phyloP scores from a whole-genome alignment of 2,797 vertebrate genomes.

The Callimico goeldii region DNA sequence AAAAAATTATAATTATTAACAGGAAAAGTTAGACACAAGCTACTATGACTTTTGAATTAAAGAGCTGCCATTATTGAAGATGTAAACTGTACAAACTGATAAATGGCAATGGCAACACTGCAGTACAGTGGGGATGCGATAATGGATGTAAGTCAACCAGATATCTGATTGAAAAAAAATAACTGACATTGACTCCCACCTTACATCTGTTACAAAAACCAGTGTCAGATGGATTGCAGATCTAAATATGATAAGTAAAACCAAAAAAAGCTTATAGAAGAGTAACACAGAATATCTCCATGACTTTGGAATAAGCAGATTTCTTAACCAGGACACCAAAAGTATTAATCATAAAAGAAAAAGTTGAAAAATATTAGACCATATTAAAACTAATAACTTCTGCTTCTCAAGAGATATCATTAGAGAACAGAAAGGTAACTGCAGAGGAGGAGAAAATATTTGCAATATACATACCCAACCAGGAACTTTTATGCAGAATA shows the following conservation, averaged over 20 bases:
- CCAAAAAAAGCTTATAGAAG: background rate
- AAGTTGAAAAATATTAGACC: background rate
- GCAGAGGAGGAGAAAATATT: background rate
- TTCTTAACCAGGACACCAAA: background rate
- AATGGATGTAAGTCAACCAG: background rate
- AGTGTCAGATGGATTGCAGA: background rate
- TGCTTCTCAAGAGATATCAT: background rate
- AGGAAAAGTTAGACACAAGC: background rate
- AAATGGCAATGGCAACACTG: background rate
- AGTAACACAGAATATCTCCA: background rate
- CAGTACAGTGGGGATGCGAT: too few relatives aligned
- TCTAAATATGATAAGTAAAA: background rate
- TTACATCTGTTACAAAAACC: background rate
- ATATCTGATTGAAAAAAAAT: background rate
- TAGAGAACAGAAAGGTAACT: background rate
- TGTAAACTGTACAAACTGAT: background rate
- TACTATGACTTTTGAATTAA: background rate
- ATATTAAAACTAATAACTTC: background rate
- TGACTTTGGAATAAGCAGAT: background rate
- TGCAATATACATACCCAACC: background rate
- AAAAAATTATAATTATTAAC: background rate
- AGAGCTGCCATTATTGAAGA: background rate
- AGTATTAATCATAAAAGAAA: background rate
- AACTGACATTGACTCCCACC: too few relatives aligned
- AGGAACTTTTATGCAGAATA: background rate